Evolutionary conservation across 2,113 vertebrate genomes (phyloP), one percentile per base, ranked within the genome.

Genomic region (Calidris pygmaea): DNA sequence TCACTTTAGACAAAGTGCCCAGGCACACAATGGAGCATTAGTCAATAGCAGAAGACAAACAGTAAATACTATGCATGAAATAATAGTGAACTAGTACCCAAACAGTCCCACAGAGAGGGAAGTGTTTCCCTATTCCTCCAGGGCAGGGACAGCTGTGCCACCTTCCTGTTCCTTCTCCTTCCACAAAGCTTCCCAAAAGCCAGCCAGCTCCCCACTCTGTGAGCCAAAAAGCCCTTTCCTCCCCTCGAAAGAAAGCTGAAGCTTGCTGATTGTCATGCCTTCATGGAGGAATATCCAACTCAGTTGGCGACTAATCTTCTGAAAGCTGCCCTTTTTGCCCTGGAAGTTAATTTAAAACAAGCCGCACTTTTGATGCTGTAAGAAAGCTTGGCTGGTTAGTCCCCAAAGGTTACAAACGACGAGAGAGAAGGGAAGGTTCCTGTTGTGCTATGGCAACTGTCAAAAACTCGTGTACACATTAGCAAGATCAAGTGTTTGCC

Each of bases 361-460:
- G n/a, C 32, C 89, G 47, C n/a, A 41, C 50, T 93, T 94, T 58
- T 62, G 32, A 55, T 59, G 63, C 41, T 41, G 37, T 71, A 76
- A 83, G 78, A 73, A 93, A 90, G 35, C 43, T 52, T 23, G 72
- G 24, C 75, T 88, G 52, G 23, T 73, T 90, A 83, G 35, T 67
- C 75, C 78, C 62, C n/a, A 86, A 85, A 94, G 62, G 53, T 73
- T 72, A 68, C 62, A 50, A 90, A 91, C 52, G 67, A 67, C 1
- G 4, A n/a, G 43, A 37, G 59, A 43, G 68, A 48, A 66, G 43
- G 68, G 59, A 74, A 70, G 60, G 71, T 68, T 90, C 56, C 63
- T 90, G 27, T 74, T 71, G 85, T 81, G 83, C 92, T 74, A 65
- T 84, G 67, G 85, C 59, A 86, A 90, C 93, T 90, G 83, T 72